Evolutionary conservation across 2,797 vertebrate species (phyloP).

Genomic region (Podarcis lilfordi): DNA sequence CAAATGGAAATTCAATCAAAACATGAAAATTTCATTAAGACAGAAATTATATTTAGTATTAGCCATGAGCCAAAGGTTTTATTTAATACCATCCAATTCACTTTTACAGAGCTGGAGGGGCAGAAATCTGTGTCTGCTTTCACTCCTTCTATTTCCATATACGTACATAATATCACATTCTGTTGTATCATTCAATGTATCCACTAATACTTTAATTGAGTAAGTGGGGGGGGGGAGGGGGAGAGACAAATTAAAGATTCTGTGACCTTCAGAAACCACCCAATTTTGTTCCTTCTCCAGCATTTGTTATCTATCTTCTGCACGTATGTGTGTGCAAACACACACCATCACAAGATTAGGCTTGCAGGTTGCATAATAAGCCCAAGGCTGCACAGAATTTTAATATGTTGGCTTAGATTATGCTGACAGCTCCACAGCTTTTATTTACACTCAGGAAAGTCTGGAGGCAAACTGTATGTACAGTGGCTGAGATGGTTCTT

Average conservation of each 20-base stretch:
- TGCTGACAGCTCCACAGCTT: not conserved
- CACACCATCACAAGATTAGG: not conserved
- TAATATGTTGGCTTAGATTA: not conserved
- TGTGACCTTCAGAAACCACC: not conserved
- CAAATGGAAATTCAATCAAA: conserved; percentile 41
- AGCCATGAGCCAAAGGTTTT: conserved; percentile 38
- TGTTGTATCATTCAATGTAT: not conserved
- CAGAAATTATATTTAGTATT: conserved; percentile 39
- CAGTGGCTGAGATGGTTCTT: not conserved
- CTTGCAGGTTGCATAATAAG: not conserved
- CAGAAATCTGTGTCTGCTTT: conserved; percentile 12
- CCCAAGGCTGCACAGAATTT: not conserved
- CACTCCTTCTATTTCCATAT: conserved; percentile 30
- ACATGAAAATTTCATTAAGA: conserved; percentile 42
- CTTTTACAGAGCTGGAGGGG: not conserved
- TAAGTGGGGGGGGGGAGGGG: no score
- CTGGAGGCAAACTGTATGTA: not conserved
- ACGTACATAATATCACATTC: not conserved
- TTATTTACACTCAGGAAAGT: not conserved
- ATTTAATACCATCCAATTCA: conserved; percentile 34
- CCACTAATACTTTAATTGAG: no score
- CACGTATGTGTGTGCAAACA: not conserved
- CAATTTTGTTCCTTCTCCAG: not conserved
- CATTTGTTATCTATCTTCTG: not conserved
- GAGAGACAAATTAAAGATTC: not conserved